Evolutionary conservation across 1,140 invertebrate genomes (phyloP), one percentile per base, ranked within the genome.

Genomic region (Eueides isabella): DNA sequence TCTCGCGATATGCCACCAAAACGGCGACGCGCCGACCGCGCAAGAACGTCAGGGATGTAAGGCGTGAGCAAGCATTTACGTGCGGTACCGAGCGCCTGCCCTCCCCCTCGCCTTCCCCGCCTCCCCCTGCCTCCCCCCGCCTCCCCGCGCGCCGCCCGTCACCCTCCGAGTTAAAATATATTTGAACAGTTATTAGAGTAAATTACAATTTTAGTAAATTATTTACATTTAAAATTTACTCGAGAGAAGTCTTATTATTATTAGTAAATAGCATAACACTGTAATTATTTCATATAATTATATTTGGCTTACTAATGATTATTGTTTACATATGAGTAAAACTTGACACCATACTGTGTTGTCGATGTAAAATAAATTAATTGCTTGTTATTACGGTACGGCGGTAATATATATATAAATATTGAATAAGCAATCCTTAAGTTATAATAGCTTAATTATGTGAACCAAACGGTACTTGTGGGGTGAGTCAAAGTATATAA

Each of bases 31-130:
- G 78, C 67, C 73, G 76, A 80, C 82, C 73, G 67, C 80, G 77
- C 68, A 75, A 80, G 84, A 87, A 90, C 89, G 89, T 91, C 89
- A 91, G 89, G 88, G 86, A 89, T 89, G 82, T 88, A 90, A 85
- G 69, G 84, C 85, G 82, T 76, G n/a, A n/a, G 80, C 86, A 86
- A 91, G 89, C 89, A 91, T 89, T 91, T 88, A 86, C 89, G 89
- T 83, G 80, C 87, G 88, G 82, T 72, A 31, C 65, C 80, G 82
- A 75, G 76, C 82, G 75, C 71, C 67, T 69, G 72, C 74, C 35
- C 19, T 64, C 62, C 48, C 31, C n/a, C 64, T 41, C 35, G 28
- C 61, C 28, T 65, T 44, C 67, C 61, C 73, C 5, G 72, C 41
- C 11, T 62, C 65, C 11, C 61, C 69, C 70, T 55, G 31, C 12